Evolutionary conservation across 2,113 vertebrate species (phyloP), one percentile per base, ranked within the genome.

Genomic region (Laticauda laticaudata): DNA sequence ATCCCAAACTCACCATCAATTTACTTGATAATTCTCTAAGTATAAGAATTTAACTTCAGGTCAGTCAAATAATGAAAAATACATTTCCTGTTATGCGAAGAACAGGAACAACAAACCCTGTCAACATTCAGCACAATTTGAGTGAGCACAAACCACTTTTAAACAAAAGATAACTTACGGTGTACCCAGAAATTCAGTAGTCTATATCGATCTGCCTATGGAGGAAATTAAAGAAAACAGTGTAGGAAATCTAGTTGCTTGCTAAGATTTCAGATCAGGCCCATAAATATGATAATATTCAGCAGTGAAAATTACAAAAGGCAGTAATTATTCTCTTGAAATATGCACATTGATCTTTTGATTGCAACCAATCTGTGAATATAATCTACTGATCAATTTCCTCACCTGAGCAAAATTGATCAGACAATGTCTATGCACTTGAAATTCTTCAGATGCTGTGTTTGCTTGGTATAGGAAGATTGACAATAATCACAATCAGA

Each of bases 301-400:
- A 81, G 15, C 69, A 81, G n/a, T 81, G 69, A 81, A 39, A 81
- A 81, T 39, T 81, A 81, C 23, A 92, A 93, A 94, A 91, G 20
- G 61, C 88, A 81, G 64, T 34, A 75, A 75, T 75, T 75, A 15
- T 48, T 51, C 21, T 10, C 23, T 89, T 57, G 8, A 88, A 56
- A n/a, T 3, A 34, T 34, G n/a, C 56, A 39, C 20, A 56, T 39
- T 1, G 9, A 56, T 88, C n/a, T 56, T 39, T 34, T 20, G 18
- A 55, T 88, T 56, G 53, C n/a, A 56, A 39, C 3, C 87, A n/a
- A 59, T 43, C 14, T 59, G 39, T 59, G 4, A 56, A 89, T 88
- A 88, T 88, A 53, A 54, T 29, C 24, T 88, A 53, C 48, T 20
- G 51, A n/a, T 24, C 85, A 48, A 45, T 81, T 39, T 18, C n/a